A percentile compares a stretch with the other conserved stretches of the same genome.
These are phyloP conservation scores for Gallinago solitaria DNA, from an alignment of 2,797 vertebrate genomes.

Conservation along the genomic window DNA sequence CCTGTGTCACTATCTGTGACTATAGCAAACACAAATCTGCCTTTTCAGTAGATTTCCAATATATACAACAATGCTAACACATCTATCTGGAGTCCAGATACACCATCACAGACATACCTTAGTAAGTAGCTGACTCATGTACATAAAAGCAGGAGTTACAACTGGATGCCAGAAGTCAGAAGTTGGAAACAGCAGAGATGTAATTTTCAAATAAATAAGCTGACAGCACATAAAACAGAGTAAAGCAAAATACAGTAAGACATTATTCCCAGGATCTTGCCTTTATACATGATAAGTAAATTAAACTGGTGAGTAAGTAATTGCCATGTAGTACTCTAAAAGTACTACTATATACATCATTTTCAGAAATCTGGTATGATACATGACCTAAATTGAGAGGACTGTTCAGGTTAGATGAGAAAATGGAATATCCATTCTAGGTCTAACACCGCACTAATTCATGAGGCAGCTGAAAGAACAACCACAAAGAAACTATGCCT, in stretches of 20 bases:
- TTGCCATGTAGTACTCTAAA: neutral
- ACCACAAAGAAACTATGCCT: neutral
- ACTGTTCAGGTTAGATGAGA: neutral
- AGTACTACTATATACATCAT: neutral
- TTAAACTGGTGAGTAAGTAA: neutral
- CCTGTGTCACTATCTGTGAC: neutral
- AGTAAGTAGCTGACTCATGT: slow-evolving; percentile 90
- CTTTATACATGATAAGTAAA: neutral
- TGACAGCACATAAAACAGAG: slow-evolving; percentile 54
- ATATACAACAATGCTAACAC: neutral
- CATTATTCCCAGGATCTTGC: neutral
- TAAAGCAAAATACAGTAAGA: neutral
- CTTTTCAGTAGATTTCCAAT: neutral
- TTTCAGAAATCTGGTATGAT: neutral
- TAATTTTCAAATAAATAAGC: slow-evolving; percentile 91
- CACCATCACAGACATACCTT: slow-evolving; percentile 80
- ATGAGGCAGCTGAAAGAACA: neutral
- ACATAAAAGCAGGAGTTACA: slow-evolving; percentile 89
- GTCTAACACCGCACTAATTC: neutral
- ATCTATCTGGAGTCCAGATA: neutral
- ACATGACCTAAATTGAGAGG: neutral
- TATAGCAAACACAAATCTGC: neutral
- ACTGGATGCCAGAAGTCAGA: slow-evolving; percentile 95
- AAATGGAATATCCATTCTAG: neutral
- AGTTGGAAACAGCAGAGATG: slow-evolving; percentile 88